Conservation (phyloP, 2,888 invertebrate genomes). For the Hyppa rectilinea region DNA sequence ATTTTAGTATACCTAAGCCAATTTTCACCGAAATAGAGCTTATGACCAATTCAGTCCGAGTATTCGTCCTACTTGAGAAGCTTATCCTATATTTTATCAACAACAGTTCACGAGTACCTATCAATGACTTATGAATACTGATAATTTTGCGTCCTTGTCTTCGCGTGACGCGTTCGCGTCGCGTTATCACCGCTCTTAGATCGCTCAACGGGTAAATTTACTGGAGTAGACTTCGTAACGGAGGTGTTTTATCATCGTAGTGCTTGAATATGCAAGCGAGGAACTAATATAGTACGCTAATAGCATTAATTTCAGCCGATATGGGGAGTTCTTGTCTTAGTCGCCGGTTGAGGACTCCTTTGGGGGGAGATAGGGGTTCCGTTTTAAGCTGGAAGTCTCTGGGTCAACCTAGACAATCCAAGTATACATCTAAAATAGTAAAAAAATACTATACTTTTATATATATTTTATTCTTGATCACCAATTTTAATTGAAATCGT, state of each 20-base stretch:
- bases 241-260: conserved; percentile 67
- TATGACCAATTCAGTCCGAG: not conserved
- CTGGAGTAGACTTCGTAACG: conserved; percentile 70
- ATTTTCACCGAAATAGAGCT: not conserved
- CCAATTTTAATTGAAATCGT: not conserved
- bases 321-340: conserved; percentile 45
- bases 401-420: not conserved
- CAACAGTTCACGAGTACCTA: conserved; percentile 59
- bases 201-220: conserved; percentile 75
- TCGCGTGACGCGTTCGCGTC: conserved; percentile 77
- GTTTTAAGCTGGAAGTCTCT: not conserved
- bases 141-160: conserved; percentile 75
- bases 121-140: conserved; percentile 77
- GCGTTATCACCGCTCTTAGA: conserved; percentile 75
- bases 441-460: not conserved
- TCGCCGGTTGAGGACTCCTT: not conserved
- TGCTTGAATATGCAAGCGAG: conserved; percentile 53
- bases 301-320: conserved; percentile 49
- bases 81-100: conserved; percentile 26
- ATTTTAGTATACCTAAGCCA: not conserved
- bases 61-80: conserved; percentile 10
- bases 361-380: not conserved
- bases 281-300: conserved; percentile 49
- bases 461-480: not conserved
- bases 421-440: not conserved